Conservation (phyloP, 2,888 invertebrate species). For the Rhagophthalmus giganteus region DNA sequence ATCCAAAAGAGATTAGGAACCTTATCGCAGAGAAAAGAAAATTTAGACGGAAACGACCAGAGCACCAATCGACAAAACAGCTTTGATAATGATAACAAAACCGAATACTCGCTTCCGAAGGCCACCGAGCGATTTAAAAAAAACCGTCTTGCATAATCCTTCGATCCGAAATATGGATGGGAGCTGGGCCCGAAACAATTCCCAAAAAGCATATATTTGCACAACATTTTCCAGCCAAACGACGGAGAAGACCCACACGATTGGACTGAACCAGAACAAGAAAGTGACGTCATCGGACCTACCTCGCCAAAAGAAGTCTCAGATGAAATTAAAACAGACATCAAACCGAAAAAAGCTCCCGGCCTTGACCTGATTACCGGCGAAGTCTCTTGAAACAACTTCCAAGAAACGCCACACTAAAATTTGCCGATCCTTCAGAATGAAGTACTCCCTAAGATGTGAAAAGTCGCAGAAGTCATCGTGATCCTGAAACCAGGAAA, state of each 20-base stretch:
- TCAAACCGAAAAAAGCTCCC: too few relatives aligned
- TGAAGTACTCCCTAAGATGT: conserved; percentile 22
- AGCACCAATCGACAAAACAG: conserved; percentile 7
- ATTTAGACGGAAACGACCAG: conserved; percentile 7
- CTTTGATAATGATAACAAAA: conserved; percentile 5
- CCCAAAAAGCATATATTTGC: too few relatives aligned
- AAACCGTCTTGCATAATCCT: background rate
- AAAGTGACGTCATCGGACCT: conserved; percentile 2
- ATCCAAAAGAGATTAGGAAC: too few relatives aligned
- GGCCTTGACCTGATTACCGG: conserved; percentile 14
- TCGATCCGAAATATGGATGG: background rate
- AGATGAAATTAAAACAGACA: conserved; percentile 10
- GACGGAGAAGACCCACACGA: conserved; percentile 7
- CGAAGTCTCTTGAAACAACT: conserved; percentile 8
- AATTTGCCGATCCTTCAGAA: conserved; percentile 9
- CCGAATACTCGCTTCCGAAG: too few relatives aligned
- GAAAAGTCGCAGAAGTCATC: conserved; percentile 12
- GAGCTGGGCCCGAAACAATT: background rate
- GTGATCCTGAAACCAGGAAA: conserved; percentile 10
- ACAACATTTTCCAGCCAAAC: conserved; percentile 7
- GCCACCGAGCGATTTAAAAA: background rate
- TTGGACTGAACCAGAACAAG: conserved; percentile 4
- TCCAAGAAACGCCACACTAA: conserved; percentile 6
- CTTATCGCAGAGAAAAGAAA: conserved; percentile 4
- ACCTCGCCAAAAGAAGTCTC: conserved; percentile 11